Evolutionary conservation across 2,797 vertebrate species (phyloP).

Genomic region (Balearica regulorum): DNA sequence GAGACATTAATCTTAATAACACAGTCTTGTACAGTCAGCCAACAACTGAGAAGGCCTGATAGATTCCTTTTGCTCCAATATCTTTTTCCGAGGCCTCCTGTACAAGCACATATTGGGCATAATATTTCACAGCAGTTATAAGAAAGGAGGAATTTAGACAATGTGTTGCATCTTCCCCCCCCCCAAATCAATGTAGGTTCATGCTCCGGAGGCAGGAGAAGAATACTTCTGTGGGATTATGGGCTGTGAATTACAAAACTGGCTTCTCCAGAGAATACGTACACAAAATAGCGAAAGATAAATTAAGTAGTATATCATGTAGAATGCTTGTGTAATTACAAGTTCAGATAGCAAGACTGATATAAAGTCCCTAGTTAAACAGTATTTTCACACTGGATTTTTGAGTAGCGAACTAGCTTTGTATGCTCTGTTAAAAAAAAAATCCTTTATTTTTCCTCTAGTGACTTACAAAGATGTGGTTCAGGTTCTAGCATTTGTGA

Average conservation of each 20-base stretch:
- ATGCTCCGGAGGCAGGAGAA: neutral
- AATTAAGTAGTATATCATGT: neutral
- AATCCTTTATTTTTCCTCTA: neutral
- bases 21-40: neutral
- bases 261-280: neutral
- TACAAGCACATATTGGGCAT: rapidly evolving
- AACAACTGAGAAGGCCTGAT: neutral
- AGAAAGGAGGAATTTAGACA: neutral
- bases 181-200: neutral
- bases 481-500: neutral
- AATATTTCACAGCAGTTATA: neutral
- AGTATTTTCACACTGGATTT: neutral
- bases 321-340: neutral
- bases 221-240: neutral
- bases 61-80: neutral
- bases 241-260: neutral
- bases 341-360: neutral
- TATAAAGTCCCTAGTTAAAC: neutral
- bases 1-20: neutral
- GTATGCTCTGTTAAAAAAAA: neutral
- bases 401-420: neutral
- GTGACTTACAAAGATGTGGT: neutral
- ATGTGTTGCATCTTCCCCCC: neutral
- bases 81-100: neutral
- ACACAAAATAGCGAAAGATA: neutral